Base-by-base conservation (phyloP, 2,888 invertebrate species). In the Cryptocephalus moraei region DNA sequence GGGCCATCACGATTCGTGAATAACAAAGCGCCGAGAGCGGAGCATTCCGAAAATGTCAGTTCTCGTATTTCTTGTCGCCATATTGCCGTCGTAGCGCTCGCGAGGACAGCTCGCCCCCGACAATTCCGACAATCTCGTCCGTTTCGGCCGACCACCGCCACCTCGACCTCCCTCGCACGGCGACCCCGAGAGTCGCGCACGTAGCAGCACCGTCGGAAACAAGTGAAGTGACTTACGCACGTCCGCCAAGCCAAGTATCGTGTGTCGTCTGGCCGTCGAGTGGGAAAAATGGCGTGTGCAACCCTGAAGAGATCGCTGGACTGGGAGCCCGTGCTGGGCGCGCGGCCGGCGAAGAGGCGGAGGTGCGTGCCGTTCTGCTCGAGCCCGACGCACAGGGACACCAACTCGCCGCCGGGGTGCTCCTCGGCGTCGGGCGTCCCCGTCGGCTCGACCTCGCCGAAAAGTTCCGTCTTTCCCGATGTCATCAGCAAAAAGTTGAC, bases 261-360 rank as follows among this genome's bases (percentile, higher is more conserved):
- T 48, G 50, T 49, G 41, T 41, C 22, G 13, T 33, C 32, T 33
- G 31, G 36, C 41, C 9, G 31, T 22, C 22, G 22, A 22, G 22
- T 57, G 58, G n/a, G 65, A 70, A 81, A 80, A 79, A 96, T 96
- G 95, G 95, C 95, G 80, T 95, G 95, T 80, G 94, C 94, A 75
- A 95, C 95, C 66, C 79, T 95, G 59, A 95, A 95, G 79, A 82
- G 95, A 73, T 86, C 87, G 70, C 79, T 92, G 68, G 95, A 95
- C 72, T 94, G 94, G 83, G 95, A 95, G 75, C 87, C 92, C 56
- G 77, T 84, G 56, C 82, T 92, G 73, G 86, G 87, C 68, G 86
- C 86, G 66, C 76, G 89, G 64, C 90, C 92, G 49, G 83, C 86
- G 32, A 94, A 93, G 74, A 79, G 93, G 67, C 81, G 93, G 72